phyloP scores from a whole-genome alignment of 2,888 invertebrate genomes.

The Andrena marginata region DNA sequence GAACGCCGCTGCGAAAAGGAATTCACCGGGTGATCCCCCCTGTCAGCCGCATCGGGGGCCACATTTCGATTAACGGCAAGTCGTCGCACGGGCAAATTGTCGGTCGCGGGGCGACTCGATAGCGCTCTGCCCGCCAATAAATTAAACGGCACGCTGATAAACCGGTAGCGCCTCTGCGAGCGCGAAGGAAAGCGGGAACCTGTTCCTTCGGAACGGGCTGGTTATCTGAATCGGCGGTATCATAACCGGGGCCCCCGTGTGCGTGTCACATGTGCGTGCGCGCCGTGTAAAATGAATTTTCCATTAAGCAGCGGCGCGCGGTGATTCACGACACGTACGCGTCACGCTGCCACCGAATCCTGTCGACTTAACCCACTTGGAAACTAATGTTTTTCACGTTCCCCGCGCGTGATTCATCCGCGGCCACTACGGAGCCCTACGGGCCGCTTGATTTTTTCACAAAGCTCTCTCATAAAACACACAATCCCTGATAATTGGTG shows the following conservation, averaged over 20 bases:
- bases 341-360: constrained; percentile 34
- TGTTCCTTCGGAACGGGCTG: constrained; percentile 58
- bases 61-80: constrained; percentile 69
- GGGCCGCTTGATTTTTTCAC: neutral
- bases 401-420: no score
- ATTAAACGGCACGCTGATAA: constrained; percentile 69
- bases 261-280: constrained; percentile 34
- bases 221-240: constrained; percentile 72
- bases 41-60: constrained; percentile 54
- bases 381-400: neutral
- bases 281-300: constrained; percentile 69
- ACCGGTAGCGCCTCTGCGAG: constrained; percentile 62
- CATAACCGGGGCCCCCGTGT: constrained; percentile 61
- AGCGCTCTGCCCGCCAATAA: constrained; percentile 62
- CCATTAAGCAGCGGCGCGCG: constrained; percentile 62
- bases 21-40: constrained; percentile 23
- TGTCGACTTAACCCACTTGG: constrained; percentile 25
- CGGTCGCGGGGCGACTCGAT: constrained; percentile 59
- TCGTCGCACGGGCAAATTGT: constrained; percentile 69
- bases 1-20: neutral
- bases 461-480: no score
- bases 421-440: neutral
- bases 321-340: constrained; percentile 62
- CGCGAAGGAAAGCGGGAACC: constrained; percentile 63
- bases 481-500: no score